phyloP scores from a whole-genome alignment of 2,113 vertebrate species.

The Scytalopus superciliaris region DNA sequence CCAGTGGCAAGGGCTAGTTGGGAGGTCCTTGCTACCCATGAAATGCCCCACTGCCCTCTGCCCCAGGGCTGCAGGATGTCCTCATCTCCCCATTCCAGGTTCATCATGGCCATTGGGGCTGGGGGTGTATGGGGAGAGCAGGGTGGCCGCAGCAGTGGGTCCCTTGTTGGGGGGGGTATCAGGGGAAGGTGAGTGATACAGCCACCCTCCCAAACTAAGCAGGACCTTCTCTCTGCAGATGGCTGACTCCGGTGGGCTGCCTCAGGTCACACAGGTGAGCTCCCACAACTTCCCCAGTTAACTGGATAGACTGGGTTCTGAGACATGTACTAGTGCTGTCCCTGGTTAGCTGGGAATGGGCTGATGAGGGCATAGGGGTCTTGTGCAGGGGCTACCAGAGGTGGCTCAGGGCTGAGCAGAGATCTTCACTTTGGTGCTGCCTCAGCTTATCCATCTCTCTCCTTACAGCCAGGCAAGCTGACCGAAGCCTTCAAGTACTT shows the following conservation, averaged over 20 bases:
- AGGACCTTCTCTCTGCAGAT: slow-evolving; percentile 79
- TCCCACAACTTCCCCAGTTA: neutral
- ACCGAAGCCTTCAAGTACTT: slow-evolving; percentile 99
- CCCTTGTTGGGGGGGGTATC: neutral
- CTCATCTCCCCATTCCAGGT: neutral
- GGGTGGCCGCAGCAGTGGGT: neutral
- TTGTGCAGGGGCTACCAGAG: neutral
- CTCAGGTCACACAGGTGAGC: slow-evolving; percentile 96
- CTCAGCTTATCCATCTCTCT: neutral
- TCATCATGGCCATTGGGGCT: neutral
- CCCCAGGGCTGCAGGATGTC: neutral
- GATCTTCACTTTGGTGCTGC: neutral
- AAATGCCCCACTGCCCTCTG: neutral
- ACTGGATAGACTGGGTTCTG: neutral
- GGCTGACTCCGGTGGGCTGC: slow-evolving; percentile 96
- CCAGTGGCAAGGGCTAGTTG: neutral
- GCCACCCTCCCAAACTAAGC: neutral
- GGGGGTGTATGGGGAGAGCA: neutral
- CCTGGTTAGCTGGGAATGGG: neutral
- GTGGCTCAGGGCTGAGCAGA: accelerated
- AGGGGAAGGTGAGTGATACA: neutral
- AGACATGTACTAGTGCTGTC: neutral
- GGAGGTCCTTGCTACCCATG: neutral
- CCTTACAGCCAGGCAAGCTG: slow-evolving; percentile 89
- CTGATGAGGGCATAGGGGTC: neutral